phyloP scores from a whole-genome alignment of 2,888 invertebrate species.

The Tipula confusa region DNA sequence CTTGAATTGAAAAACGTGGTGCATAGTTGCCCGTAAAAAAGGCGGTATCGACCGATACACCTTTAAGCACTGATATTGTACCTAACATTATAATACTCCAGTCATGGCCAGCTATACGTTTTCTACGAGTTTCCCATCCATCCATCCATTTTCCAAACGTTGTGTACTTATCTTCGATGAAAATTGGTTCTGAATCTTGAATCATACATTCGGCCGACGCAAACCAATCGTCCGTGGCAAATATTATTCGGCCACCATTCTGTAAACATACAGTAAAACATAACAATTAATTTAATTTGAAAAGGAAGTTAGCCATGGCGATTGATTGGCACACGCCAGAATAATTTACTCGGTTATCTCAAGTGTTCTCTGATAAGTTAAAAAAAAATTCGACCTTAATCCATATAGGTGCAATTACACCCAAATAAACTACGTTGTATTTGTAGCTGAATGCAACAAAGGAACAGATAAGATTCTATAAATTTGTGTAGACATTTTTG shows the following conservation, averaged over 20 bases:
- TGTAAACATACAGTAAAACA: constrained; percentile 38
- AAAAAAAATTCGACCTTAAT: no score
- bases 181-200: constrained; percentile 54
- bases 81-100: constrained; percentile 60
- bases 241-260: constrained; percentile 57
- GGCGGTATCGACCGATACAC: constrained; percentile 57
- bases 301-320: no score
- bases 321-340: no score
- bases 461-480: no score
- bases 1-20: constrained; percentile 60
- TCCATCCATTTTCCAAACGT: constrained; percentile 66
- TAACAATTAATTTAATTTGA: no score
- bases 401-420: no score
- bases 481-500: no score
- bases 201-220: constrained; percentile 59
- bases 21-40: constrained; percentile 62
- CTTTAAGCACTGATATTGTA: constrained; percentile 54
- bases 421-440: no score
- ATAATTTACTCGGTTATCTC: no score
- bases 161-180: constrained; percentile 56
- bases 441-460: no score
- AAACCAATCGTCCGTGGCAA: constrained; percentile 62
- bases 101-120: constrained; percentile 58
- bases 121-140: constrained; percentile 63
- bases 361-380: no score